Base-by-base conservation (phyloP, 2,113 vertebrate species). In the Gobiocypris rarus region DNA sequence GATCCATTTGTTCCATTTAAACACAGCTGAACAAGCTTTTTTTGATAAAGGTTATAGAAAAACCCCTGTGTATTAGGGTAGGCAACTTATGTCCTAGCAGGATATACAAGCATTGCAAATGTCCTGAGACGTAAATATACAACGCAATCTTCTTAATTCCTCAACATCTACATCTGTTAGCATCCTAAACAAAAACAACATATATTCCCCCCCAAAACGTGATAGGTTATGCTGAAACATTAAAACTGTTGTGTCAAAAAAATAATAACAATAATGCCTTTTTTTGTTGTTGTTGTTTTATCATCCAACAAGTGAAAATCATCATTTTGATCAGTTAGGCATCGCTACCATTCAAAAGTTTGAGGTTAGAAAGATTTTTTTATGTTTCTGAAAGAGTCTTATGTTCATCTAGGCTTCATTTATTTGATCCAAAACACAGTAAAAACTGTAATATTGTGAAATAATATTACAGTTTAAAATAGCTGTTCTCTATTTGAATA, bases 11-110 rank as follows among this genome's bases (percentile, higher is more conserved):
- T 67, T 22, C 19, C n/a, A 67, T 52, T 65, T 41, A 65, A 54
- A 38, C 82, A 50, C 14, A 75, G 43, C 59, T 69, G 43, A 83
- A 48, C 26, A 67, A 67, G 82, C 58, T 63, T 65, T 80, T n/a
- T 38, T 83, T 22, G 22, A 19, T n/a, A 65, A 75, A 83, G 56
- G 82, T 34, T 52, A 75, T 6, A 19, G 3, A 73, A 75, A 10
- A 19, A 9, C 45, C 9, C 24, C 56, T 22, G 31, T 48, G 54
- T 78, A 56, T 78, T 43, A 14, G 1, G 26, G 22, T 9, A 43
- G 34, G 75, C 14, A n/a, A 38, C 11, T 9, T 61, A 56, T 22
- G n/a, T 52, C 19, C 50, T 17, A n/a, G 17, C 5, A 75, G 50
- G 50, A 31, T 75, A 17, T 54, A 75, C 48, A 22, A 22, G 22